phyloP scores from a whole-genome alignment of 2,888 invertebrate species.

The Cataglyphis rosenhaueri region DNA sequence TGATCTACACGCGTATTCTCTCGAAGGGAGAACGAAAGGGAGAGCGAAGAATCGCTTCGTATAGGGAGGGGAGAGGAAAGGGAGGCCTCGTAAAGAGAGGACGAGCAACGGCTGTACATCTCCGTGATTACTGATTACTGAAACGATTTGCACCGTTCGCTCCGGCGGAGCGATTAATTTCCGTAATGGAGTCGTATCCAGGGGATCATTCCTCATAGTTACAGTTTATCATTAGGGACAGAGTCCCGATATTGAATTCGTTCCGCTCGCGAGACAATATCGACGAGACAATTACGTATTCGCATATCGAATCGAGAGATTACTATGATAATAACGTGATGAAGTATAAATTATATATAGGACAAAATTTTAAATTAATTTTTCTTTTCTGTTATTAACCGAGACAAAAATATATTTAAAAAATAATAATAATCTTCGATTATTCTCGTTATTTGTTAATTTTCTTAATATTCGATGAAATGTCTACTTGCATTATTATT shows the following conservation, averaged over 20 bases:
- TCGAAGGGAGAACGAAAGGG: slow-evolving; percentile 41
- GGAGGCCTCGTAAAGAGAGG: slow-evolving; percentile 39
- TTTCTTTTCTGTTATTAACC: not conserved
- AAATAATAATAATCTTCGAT: not conserved
- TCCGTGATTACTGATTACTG: slow-evolving; percentile 63
- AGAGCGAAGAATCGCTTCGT: slow-evolving; percentile 27
- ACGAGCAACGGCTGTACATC: slow-evolving; percentile 37
- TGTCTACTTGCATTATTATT: not conserved
- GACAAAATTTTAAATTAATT: not conserved
- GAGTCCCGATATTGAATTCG: slow-evolving; percentile 66
- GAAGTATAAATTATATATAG: not conserved
- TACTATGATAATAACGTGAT: slow-evolving; percentile 32
- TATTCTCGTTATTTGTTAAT: not conserved
- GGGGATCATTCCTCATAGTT: slow-evolving; percentile 61
- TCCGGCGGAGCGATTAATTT: slow-evolving; percentile 65
- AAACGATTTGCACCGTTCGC: slow-evolving; percentile 67
- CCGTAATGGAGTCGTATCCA: slow-evolving; percentile 65
- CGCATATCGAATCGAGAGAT: slow-evolving; percentile 2
- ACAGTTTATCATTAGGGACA: slow-evolving; percentile 52
- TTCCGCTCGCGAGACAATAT: slow-evolving; percentile 40
- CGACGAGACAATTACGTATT: not conserved
- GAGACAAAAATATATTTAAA: not conserved
- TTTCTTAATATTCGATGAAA: not conserved
- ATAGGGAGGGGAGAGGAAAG: not conserved
- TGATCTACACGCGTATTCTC: slow-evolving; percentile 57